phyloP scores from a whole-genome alignment of 2,797 vertebrate species.

The Premnoplex brunnescens region DNA sequence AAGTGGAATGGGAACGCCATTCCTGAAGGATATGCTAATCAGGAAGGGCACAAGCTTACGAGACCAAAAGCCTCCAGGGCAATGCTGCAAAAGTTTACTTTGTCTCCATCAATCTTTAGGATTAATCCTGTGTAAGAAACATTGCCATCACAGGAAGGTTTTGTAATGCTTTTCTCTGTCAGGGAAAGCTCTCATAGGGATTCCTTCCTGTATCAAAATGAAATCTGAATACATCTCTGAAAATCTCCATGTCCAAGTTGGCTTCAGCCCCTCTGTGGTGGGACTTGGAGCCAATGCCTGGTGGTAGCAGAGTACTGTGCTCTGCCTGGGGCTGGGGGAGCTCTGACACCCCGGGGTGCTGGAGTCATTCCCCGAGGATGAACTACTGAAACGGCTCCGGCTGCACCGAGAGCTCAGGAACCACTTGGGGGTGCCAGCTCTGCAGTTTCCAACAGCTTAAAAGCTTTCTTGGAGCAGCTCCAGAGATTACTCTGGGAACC shows the following conservation, averaged over 20 bases:
- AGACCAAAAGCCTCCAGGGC: not conserved
- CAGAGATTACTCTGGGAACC: not conserved
- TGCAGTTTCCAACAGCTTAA: not conserved
- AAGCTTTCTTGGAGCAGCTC: conserved; percentile 32
- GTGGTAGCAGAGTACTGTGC: accelerated
- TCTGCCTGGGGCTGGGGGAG: not conserved
- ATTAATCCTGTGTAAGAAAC: not conserved
- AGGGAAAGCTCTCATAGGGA: accelerated
- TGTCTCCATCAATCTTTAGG: not conserved
- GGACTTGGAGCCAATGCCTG: not conserved
- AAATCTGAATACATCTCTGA: not conserved
- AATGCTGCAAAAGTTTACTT: not conserved
- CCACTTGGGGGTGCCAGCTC: conserved; percentile 60
- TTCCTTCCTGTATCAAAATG: not conserved
- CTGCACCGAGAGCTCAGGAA: not conserved
- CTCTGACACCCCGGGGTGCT: accelerated
- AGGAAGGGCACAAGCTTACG: not conserved
- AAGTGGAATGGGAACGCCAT: not conserved
- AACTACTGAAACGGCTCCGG: not conserved
- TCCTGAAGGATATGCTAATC: not conserved
- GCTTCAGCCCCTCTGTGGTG: not conserved
- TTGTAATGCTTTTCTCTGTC: not conserved
- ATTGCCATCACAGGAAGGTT: not conserved
- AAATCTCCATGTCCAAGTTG: accelerated
- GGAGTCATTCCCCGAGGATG: accelerated